Evolutionary conservation across 2,797 vertebrate species (phyloP), one percentile per base, ranked within the genome.

Genomic region (Brotula barbata): DNA sequence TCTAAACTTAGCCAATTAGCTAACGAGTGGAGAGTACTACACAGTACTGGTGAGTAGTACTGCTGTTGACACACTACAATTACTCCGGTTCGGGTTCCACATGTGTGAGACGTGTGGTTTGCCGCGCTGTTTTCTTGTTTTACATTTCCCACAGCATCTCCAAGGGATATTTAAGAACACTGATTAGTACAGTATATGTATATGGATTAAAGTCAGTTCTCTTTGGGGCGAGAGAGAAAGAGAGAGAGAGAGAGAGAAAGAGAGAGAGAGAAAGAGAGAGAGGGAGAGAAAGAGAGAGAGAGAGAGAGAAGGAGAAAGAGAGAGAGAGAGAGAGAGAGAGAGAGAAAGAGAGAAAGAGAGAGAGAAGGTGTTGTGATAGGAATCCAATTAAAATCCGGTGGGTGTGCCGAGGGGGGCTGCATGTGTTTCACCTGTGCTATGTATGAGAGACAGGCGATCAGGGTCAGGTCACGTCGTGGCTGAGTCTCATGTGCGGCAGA

Each of bases 401-500:
- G 43, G 61, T 76, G 50, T 45, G 22, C 6, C 41, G 43, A 20
- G 53, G 65, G n/a, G 9, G 4, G 21, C 22, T 66, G 49, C 51
- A 44, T 42, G 69, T 68, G 42, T n/a, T 61, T 45, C 5, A 20
- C 20, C 46, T 60, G 20, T 54, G 20, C 50, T 33, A 20, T 5
- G 45, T 58, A 69, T 57, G 68, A 72, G 41, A 63, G 58, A 75
- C 57, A 47, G 8, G 64, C 34, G 62, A 58, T 50, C 40, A 64
- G 58, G 64, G 78, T 84, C 56, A 58, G 25, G 58, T 6, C 1
- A 1, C 25, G 43, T 73, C 5, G 13, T 3, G 64, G 58, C 63
- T 68, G 44, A 16, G 64, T 70, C 67, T 78, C 72, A 64, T 44
- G 63, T 33, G 41, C 52, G 74, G 54, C 68, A 75, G 61, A 83